These are phyloP conservation scores for Mystacornis crossleyi DNA, from an alignment of 2,113 vertebrate genomes.

Conservation along the genomic window DNA sequence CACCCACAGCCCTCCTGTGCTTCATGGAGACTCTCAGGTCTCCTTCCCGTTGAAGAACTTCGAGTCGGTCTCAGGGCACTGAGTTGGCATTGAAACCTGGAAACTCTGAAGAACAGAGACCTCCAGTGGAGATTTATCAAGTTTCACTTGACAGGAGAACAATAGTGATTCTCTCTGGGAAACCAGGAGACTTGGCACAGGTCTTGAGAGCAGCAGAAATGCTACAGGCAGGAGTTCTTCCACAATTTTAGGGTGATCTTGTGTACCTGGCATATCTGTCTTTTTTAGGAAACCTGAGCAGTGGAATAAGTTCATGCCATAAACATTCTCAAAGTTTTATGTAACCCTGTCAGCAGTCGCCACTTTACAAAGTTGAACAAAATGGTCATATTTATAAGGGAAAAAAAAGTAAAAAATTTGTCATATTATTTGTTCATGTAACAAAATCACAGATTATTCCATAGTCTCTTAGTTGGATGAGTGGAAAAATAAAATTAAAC, in stretches of 20 bases:
- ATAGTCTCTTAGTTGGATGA: not conserved
- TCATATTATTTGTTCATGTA: not conserved
- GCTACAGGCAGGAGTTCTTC: not conserved
- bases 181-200: not conserved
- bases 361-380: not conserved
- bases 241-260: not conserved
- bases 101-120: not conserved
- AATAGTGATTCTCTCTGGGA: not conserved
- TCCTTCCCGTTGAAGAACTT: not conserved
- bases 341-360: not conserved
- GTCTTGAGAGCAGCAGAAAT: not conserved
- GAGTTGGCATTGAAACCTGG: not conserved
- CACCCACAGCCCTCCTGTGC: not conserved
- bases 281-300: not conserved
- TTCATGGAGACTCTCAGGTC: not conserved
- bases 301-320: not conserved
- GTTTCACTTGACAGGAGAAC: not conserved
- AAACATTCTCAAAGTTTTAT: not conserved
- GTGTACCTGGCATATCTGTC: not conserved
- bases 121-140: not conserved
- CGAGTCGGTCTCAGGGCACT: rapidly evolving
- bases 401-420: not conserved
- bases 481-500: not conserved
- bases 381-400: not conserved
- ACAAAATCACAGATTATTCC: not conserved